phyloP scores from a whole-genome alignment of 2,113 vertebrate genomes.

The Oreotragus oreotragus region DNA sequence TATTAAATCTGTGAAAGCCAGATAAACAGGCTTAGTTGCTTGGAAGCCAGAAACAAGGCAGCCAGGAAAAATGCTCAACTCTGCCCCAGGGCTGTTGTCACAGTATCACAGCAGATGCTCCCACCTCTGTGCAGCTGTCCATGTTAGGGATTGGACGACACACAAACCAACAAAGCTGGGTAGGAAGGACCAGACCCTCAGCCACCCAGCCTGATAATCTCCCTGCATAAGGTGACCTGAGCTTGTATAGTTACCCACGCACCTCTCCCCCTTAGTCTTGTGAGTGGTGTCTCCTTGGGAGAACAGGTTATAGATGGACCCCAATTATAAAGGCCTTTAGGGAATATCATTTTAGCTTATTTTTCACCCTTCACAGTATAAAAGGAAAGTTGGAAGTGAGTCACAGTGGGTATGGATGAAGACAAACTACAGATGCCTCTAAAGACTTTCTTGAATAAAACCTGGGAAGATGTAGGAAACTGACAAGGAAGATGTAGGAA shows the following conservation, averaged over 20 bases:
- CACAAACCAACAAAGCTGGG: not conserved
- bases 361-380: not conserved
- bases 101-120: accelerated
- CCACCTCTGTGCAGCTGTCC: too few species aligned
- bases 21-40: not conserved
- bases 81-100: accelerated
- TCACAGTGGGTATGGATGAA: accelerated
- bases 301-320: not conserved
- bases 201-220: not conserved
- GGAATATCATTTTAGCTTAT: not conserved
- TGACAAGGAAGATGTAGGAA: not conserved
- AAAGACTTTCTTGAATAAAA: not conserved
- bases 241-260: accelerated
- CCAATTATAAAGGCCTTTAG: not conserved
- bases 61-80: not conserved
- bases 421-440: not conserved
- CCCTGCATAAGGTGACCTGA: accelerated
- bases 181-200: not conserved
- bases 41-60: not conserved
- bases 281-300: not conserved
- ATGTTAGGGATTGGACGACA: accelerated
- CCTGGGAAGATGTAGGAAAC: not conserved
- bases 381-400: too few species aligned
- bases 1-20: not conserved
- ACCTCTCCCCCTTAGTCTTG: accelerated